phyloP scores from a whole-genome alignment of 1,140 invertebrate genomes.

The Bombus waltoni region DNA sequence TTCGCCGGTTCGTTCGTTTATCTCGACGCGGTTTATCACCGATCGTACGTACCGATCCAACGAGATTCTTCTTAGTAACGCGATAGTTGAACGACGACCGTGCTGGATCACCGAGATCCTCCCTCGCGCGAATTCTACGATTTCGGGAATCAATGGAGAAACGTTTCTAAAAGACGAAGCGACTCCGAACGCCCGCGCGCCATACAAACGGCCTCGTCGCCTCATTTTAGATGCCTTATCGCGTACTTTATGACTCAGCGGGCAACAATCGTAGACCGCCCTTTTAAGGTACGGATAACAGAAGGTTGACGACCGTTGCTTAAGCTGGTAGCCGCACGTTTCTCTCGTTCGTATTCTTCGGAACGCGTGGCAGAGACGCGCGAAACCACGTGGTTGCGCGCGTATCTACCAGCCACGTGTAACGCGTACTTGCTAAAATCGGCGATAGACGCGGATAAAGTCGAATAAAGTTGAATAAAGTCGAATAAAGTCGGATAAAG shows the following conservation, averaged over 20 bases:
- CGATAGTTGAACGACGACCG: not conserved
- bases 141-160: not conserved
- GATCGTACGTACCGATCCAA: not conserved
- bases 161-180: not conserved
- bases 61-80: not conserved
- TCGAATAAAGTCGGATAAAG: not conserved
- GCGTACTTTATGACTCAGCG: conserved; percentile 41
- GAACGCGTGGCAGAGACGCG: conserved; percentile 16
- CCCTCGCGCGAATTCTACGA: not conserved
- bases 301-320: conserved; percentile 34
- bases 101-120: not conserved
- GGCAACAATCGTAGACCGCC: conserved; percentile 23
- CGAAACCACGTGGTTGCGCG: not conserved
- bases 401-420: not conserved
- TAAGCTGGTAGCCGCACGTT: not conserved
- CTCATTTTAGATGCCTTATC: conserved; percentile 47
- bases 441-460: not conserved
- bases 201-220: not conserved
- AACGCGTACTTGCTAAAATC: not conserved
- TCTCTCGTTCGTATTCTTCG: not conserved
- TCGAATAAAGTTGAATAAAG: accelerated
- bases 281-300: conserved; percentile 44
- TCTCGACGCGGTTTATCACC: not conserved
- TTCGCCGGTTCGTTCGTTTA: not conserved
- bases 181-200: not conserved